These are phyloP conservation scores for Laspeyria flexula DNA, from an alignment of 2,888 invertebrate species.

Conservation along the genomic window DNA sequence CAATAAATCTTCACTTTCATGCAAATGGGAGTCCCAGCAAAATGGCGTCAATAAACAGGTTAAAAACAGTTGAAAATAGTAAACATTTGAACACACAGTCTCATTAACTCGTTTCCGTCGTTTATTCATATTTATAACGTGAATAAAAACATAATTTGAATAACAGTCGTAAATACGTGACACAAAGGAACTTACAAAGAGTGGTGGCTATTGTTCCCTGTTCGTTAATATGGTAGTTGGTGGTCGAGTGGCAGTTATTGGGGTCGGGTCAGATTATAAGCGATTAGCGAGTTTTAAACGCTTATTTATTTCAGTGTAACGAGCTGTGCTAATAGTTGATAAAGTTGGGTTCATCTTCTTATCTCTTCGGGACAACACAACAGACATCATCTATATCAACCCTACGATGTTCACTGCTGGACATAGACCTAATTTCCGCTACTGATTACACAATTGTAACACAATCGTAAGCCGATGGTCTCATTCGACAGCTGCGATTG, in stretches of 20 bases:
- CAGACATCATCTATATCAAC: too few species aligned
- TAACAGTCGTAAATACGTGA: slow-evolving; percentile 15
- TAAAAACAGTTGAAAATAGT: slow-evolving; percentile 37
- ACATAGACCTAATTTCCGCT: too few species aligned
- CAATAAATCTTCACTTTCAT: slow-evolving; percentile 35
- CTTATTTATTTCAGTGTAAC: too few species aligned
- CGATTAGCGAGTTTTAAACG: not conserved
- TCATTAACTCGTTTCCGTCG: slow-evolving; percentile 34
- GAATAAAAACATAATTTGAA: slow-evolving; percentile 22
- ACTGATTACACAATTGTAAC: too few species aligned
- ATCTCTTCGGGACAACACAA: too few species aligned
- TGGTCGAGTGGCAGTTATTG: not conserved
- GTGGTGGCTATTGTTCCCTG: not conserved
- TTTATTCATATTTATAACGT: slow-evolving; percentile 28
- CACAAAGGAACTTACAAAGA: not conserved
- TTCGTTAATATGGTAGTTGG: not conserved
- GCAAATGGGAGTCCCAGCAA: slow-evolving; percentile 32
- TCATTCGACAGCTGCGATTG: too few species aligned
- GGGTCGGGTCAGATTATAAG: not conserved
- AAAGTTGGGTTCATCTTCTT: too few species aligned
- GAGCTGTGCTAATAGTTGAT: too few species aligned
- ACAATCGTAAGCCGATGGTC: too few species aligned
- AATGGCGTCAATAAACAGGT: slow-evolving; percentile 23
- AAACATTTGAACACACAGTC: slow-evolving; percentile 21
- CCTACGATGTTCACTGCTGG: too few species aligned